Evolutionary conservation across 2,888 invertebrate genomes (phyloP).

Genomic region (Diploptera punctata): DNA sequence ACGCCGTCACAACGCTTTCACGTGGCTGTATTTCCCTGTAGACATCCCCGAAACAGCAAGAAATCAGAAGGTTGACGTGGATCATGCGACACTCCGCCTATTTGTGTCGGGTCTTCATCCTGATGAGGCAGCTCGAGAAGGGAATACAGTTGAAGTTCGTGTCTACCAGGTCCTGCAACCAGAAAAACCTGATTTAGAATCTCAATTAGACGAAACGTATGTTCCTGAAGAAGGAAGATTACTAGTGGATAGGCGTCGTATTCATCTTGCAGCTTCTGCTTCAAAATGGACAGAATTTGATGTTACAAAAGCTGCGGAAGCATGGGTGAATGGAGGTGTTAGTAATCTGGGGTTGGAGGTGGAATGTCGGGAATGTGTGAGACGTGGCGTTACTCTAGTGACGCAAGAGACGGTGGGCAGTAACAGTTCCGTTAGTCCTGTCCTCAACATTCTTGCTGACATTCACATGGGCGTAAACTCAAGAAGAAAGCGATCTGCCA

Average conservation of each 20-base stretch:
- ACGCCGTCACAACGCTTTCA: neutral
- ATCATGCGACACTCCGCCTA: conserved; percentile 58
- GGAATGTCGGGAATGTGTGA: conserved; percentile 59
- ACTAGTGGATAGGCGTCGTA: conserved; percentile 52
- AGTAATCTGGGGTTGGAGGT: conserved; percentile 62
- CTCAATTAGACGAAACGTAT: conserved; percentile 39
- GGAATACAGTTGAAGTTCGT: conserved; percentile 44
- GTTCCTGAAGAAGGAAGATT: conserved; percentile 47
- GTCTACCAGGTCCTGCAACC: conserved; percentile 45
- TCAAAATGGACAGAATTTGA: conserved; percentile 69
- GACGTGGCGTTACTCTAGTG: conserved; percentile 54
- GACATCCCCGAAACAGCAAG: conserved; percentile 26
- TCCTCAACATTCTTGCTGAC: conserved; percentile 51
- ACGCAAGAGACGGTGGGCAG: conserved; percentile 46
- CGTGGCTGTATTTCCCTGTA: conserved; percentile 36
- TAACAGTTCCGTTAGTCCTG: conserved; percentile 47
- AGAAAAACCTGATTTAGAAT: neutral
- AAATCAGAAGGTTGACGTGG: conserved; percentile 47
- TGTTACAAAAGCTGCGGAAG: conserved; percentile 59
- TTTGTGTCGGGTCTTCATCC: conserved; percentile 48
- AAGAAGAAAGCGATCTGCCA: conserved; percentile 41
- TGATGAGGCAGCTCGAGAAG: neutral
- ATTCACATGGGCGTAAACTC: conserved; percentile 49
- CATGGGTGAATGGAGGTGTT: conserved; percentile 57
- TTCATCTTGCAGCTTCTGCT: conserved; percentile 52